Evolutionary conservation across 2,113 vertebrate species (phyloP).

Genomic region (Turdus rufiventris): DNA sequence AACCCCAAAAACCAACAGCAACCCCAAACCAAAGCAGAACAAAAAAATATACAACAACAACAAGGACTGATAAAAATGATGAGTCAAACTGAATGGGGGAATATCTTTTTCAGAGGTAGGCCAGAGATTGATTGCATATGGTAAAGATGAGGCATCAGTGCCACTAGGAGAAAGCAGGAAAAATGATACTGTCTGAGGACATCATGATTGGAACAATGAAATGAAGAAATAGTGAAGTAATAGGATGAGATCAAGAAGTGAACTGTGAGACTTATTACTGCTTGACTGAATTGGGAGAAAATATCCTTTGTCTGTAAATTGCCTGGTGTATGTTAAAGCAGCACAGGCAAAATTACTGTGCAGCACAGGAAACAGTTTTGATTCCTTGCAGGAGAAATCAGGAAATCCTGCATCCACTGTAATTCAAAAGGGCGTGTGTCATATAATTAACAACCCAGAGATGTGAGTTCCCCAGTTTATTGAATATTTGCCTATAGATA

Average conservation of each 20-base stretch:
- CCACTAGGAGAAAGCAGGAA: background rate
- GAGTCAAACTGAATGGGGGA: background rate
- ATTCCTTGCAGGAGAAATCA: background rate
- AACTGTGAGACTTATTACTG: background rate
- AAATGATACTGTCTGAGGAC: slow-evolving; percentile 9
- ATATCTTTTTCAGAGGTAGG: background rate
- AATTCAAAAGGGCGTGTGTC: background rate
- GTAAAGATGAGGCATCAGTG: background rate
- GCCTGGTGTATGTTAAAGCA: background rate
- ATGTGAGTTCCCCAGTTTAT: background rate
- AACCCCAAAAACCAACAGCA: background rate
- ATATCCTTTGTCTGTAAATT: background rate
- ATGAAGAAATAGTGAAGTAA: background rate
- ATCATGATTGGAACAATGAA: background rate
- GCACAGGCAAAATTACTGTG: background rate
- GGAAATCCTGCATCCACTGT: background rate
- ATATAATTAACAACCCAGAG: background rate
- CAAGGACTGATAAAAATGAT: background rate
- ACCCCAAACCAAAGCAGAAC: background rate
- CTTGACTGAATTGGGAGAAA: background rate
- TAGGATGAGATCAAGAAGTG: slow-evolving; percentile 2
- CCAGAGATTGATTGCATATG: background rate
- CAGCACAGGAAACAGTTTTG: background rate
- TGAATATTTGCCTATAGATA: background rate
- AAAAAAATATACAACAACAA: background rate